A percentile compares a stretch with the other conserved stretches of the same genome.
phyloP scores from a whole-genome alignment of 2,888 invertebrate species.

The Tuta absoluta region DNA sequence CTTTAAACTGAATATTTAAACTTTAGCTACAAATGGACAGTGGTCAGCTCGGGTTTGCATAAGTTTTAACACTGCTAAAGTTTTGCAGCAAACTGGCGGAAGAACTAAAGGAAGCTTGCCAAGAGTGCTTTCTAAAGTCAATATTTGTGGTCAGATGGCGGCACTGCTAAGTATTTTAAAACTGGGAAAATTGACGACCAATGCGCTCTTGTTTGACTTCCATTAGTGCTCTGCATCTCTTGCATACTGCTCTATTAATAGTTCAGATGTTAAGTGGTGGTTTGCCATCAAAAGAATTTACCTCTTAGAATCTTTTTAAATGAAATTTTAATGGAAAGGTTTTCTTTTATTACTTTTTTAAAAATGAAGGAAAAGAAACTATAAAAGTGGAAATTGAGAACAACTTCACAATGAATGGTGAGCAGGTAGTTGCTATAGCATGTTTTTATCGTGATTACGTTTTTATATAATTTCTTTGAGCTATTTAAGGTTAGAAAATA shows the following conservation, averaged over 20 bases:
- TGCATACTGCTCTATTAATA: constrained; percentile 14
- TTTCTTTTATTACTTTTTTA: background rate
- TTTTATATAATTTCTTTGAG: no score
- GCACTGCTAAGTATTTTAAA: constrained; percentile 11
- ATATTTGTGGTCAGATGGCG: constrained; percentile 27
- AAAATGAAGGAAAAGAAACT: background rate
- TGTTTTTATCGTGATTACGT: no score
- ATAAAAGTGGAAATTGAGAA: background rate
- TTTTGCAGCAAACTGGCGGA: constrained; percentile 26
- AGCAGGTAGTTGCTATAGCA: no score
- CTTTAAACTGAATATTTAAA: constrained; percentile 24
- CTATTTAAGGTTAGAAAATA: no score
- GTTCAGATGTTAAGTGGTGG: constrained; percentile 7
- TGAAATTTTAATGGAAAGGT: background rate
- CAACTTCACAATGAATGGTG: no score
- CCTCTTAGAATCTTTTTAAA: background rate
- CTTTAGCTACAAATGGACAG: constrained; percentile 27
- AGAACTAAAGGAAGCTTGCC: constrained; percentile 26
- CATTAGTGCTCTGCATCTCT: constrained; percentile 15
- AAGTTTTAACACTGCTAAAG: constrained; percentile 28
- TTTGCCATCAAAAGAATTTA: background rate
- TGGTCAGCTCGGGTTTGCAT: constrained; percentile 29
- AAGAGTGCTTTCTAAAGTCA: constrained; percentile 30
- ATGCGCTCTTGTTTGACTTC: constrained; percentile 16
- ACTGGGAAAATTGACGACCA: background rate